Conservation (phyloP, 2,113 vertebrate genomes). For the Dasypus novemcinctus region DNA sequence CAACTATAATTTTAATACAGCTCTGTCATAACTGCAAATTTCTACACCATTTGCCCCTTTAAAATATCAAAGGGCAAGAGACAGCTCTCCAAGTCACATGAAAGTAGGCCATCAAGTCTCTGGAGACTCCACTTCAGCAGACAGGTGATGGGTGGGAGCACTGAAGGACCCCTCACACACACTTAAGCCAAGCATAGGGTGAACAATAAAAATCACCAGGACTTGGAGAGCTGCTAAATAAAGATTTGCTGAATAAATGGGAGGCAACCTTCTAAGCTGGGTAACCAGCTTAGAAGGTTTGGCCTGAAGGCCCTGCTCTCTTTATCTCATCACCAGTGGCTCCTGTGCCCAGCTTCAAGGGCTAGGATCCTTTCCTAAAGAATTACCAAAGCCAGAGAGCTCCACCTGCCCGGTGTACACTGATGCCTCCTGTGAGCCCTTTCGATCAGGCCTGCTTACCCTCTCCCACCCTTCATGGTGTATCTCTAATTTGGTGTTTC, state of each 20-base stretch:
- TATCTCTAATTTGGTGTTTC: background rate
- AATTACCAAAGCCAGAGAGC: background rate
- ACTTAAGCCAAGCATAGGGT: background rate
- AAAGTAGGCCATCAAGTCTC: constrained; percentile 13
- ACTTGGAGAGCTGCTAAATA: constrained; percentile 27
- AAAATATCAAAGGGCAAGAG: constrained; percentile 50
- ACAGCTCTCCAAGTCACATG: constrained; percentile 5
- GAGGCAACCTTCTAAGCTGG: constrained; percentile 5
- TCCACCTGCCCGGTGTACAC: background rate
- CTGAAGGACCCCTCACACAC: background rate
- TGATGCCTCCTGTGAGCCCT: background rate
- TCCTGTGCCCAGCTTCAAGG: background rate
- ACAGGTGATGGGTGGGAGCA: background rate
- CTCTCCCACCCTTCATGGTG: background rate
- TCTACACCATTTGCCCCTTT: constrained; percentile 29
- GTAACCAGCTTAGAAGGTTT: background rate
- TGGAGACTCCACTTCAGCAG: background rate
- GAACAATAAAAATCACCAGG: background rate
- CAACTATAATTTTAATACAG: constrained; percentile 24
- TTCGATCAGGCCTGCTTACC: background rate
- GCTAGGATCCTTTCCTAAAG: constrained; percentile 4
- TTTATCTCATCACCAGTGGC: background rate
- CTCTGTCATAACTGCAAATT: constrained; percentile 26
- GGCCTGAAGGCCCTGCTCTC: background rate
- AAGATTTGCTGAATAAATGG: constrained; percentile 33